Conservation (phyloP, 64 coral and sea anemone species). For the Montipora foliosa region DNA sequence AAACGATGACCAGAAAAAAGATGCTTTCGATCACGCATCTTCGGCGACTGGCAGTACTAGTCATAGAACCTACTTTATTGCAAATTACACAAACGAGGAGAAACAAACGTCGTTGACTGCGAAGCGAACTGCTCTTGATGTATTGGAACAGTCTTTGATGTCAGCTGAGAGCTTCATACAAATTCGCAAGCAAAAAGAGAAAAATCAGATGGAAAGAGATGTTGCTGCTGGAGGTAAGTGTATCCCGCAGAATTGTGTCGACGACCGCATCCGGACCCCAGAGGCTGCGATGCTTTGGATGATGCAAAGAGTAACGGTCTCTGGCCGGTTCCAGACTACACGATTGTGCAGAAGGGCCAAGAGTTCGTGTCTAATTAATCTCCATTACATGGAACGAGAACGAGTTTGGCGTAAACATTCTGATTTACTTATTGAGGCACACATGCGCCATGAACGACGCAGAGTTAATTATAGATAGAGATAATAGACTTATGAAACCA, state of each 20-base stretch:
- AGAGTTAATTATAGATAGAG: no score
- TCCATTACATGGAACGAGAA: no score
- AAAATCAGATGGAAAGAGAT: constrained; percentile 30
- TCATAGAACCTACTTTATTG: constrained; percentile 81
- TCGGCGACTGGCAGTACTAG: constrained; percentile 78
- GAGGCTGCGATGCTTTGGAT: no score
- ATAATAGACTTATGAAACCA: no score
- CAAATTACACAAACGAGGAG: constrained; percentile 72
- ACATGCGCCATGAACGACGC: no score
- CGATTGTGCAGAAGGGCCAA: no score
- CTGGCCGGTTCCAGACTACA: no score
- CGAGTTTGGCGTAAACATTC: no score
- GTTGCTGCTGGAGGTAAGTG: background rate
- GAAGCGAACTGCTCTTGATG: constrained; percentile 70
- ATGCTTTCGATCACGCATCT: constrained; percentile 73
- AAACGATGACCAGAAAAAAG: constrained; percentile 43
- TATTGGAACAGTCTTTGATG: constrained; percentile 72
- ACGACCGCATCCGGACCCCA: no score
- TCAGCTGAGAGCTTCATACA: constrained; percentile 85
- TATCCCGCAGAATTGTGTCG: background rate
- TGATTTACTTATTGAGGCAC: no score
- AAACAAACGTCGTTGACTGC: constrained; percentile 33
- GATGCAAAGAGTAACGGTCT: no score
- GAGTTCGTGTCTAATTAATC: no score
- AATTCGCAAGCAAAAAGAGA: constrained; percentile 76